These are phyloP conservation scores for Cerceris ruficornis DNA, from an alignment of 2,888 invertebrate genomes.

Conservation along the genomic window DNA sequence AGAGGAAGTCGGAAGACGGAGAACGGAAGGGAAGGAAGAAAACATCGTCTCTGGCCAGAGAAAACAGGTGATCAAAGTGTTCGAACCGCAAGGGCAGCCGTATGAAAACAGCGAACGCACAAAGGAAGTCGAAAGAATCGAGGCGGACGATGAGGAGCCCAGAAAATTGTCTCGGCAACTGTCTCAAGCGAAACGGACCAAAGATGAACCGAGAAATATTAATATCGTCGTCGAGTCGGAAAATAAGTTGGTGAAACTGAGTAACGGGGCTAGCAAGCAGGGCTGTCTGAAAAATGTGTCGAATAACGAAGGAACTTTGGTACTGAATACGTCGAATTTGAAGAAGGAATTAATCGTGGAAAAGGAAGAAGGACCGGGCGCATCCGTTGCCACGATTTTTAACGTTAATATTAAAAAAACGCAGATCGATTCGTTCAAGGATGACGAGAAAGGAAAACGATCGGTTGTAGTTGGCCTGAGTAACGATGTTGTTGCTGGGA, in stretches of 20 bases:
- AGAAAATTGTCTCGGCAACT: constrained; percentile 25
- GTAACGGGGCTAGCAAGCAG: neutral
- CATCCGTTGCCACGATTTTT: constrained; percentile 26
- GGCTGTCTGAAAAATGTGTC: neutral
- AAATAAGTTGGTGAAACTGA: constrained; percentile 39
- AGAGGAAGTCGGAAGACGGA: constrained; percentile 4
- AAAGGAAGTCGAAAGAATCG: constrained; percentile 20
- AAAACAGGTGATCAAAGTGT: constrained; percentile 49
- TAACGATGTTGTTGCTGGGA: neutral
- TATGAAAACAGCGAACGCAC: constrained; percentile 28
- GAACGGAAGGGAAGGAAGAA: constrained; percentile 30
- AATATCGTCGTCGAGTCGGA: constrained; percentile 41
- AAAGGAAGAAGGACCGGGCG: constrained; percentile 2
- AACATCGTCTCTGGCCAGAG: constrained; percentile 23
- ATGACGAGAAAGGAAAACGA: neutral
- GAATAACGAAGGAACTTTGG: constrained; percentile 1
- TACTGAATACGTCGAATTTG: constrained; percentile 24
- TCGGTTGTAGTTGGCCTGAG: neutral
- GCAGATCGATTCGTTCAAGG: neutral
- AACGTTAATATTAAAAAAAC: constrained; percentile 33
- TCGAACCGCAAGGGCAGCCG: constrained; percentile 39
- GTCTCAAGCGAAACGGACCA: neutral
- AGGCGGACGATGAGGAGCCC: constrained; percentile 18
- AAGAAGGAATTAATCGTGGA: constrained; percentile 28
- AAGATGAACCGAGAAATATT: constrained; percentile 25